These are phyloP conservation scores for Eira barbara DNA, from an alignment of 2,113 vertebrate genomes.

Conservation along the genomic window DNA sequence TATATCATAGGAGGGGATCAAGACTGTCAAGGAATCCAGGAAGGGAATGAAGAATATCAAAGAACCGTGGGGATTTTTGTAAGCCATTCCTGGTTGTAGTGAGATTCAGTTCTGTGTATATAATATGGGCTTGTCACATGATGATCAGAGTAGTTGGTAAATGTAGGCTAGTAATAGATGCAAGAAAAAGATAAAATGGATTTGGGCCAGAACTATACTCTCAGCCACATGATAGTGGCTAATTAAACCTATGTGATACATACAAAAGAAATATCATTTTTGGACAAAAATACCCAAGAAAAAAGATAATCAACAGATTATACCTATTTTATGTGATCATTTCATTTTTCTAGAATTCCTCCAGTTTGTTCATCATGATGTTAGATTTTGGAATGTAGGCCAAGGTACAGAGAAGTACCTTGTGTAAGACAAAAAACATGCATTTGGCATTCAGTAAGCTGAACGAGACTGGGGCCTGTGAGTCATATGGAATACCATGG, in stretches of 20 bases:
- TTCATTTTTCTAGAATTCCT: not conserved
- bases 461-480: not conserved
- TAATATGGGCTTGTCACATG: not conserved
- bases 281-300: not conserved
- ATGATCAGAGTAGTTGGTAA: not conserved
- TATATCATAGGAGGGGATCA: not conserved
- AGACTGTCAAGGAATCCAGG: not conserved
- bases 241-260: not conserved
- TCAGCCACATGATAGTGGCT: not conserved
- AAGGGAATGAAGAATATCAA: not conserved
- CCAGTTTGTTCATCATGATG: not conserved
- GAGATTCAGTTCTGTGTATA: not conserved
- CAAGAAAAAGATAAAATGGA: not conserved
- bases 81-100: not conserved
- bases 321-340: not conserved
- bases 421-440: not conserved
- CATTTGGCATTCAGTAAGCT: not conserved
- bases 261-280: not conserved
- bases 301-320: not conserved
- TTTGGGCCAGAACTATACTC: not conserved
- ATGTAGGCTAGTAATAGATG: not conserved
- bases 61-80: not conserved
- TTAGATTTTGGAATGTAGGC: not conserved
- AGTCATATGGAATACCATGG: not conserved
- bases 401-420: not conserved